A percentile compares a stretch with the other conserved stretches of the same genome.
Conservation (phyloP, 2,797 vertebrate species). For the Sciurus carolinensis region DNA sequence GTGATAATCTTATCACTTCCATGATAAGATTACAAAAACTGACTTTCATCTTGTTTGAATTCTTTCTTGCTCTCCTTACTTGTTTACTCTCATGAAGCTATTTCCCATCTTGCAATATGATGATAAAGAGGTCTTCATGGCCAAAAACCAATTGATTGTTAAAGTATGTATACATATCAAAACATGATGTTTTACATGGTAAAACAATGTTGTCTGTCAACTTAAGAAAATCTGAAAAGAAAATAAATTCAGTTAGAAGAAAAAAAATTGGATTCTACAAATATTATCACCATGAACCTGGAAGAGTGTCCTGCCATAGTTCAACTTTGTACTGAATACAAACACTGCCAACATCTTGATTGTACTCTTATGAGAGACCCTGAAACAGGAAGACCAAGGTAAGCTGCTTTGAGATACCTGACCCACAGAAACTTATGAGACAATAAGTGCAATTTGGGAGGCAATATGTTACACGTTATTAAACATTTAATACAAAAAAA, state of each 20-base stretch:
- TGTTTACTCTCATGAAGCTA: background rate
- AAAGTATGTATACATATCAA: background rate
- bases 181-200: background rate
- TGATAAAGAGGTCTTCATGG: background rate
- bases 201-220: background rate
- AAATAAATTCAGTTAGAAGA: background rate
- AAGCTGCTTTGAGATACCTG: background rate
- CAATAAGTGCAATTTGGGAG: background rate
- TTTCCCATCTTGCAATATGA: background rate
- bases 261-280: background rate
- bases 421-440: background rate
- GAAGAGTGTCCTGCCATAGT: background rate
- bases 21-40: background rate
- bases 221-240: background rate
- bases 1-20: background rate
- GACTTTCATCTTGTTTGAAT: background rate
- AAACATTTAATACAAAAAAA: background rate
- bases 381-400: background rate
- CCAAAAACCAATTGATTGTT: background rate
- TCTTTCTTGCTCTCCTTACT: background rate
- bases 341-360: background rate
- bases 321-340: background rate
- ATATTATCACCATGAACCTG: background rate
- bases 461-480: background rate
- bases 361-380: background rate